Percentiles rank a stretch among this genome's conserved stretches.
Conservation (phyloP, 2,113 vertebrate species). For the Recurvirostra avosetta region DNA sequence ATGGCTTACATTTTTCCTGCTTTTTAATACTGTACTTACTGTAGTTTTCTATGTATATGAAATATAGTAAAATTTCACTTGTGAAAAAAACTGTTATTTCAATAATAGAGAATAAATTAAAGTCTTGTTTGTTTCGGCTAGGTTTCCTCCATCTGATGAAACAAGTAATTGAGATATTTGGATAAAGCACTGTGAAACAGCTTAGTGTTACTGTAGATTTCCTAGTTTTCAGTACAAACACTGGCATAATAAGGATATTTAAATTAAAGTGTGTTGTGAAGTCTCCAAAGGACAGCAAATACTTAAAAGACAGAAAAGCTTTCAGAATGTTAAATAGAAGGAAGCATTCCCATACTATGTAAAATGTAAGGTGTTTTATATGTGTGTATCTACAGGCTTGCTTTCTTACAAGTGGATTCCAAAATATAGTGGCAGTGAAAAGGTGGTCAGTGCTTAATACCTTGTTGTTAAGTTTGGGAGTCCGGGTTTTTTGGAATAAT, state of each 20-base stretch:
- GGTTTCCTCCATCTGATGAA: not conserved
- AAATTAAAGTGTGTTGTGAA: not conserved
- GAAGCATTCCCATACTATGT: not conserved
- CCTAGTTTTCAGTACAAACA: not conserved
- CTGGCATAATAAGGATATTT: not conserved
- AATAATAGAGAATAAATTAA: not conserved
- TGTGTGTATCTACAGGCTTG: accelerated
- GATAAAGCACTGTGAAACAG: not conserved
- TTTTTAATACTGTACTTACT: not conserved
- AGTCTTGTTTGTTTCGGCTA: not conserved
- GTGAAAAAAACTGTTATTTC: not conserved
- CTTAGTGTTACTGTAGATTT: not conserved
- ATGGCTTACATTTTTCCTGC: not conserved
- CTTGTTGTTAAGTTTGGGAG: not conserved
- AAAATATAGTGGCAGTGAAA: not conserved
- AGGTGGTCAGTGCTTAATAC: not conserved
- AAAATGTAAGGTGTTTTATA: not conserved
- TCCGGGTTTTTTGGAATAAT: not conserved
- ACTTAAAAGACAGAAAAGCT: not conserved
- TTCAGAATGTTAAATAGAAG: not conserved
- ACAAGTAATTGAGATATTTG: not conserved
- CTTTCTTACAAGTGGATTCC: not conserved
- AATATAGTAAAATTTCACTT: not conserved
- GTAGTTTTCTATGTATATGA: not conserved
- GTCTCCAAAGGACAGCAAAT: not conserved